Evolutionary conservation across 1,140 invertebrate species (phyloP).

Genomic region (Rhagoletis zephyria): DNA sequence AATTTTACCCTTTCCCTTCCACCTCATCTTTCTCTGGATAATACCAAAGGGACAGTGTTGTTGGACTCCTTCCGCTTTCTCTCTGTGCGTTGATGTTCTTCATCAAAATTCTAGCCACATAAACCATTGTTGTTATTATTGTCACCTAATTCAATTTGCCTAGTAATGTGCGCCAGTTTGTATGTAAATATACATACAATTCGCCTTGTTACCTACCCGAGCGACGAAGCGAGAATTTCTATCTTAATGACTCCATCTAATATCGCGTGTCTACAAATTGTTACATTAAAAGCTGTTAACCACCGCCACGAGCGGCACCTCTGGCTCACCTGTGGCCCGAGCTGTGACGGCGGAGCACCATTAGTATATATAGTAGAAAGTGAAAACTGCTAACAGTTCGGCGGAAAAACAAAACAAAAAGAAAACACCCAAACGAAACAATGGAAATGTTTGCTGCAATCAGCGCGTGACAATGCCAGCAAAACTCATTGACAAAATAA

Average conservation of each 20-base stretch:
- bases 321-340: background rate
- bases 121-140: constrained; percentile 7
- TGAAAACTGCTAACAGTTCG: constrained; percentile 9
- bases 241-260: constrained; percentile 44
- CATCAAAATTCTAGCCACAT: constrained; percentile 9
- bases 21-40: too few relatives aligned
- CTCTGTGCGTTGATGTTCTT: background rate
- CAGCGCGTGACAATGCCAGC: constrained; percentile 38
- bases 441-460: constrained; percentile 40
- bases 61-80: too few relatives aligned
- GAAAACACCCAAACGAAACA: background rate
- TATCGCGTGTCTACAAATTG: constrained; percentile 50
- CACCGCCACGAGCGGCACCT: background rate
- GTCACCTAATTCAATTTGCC: constrained; percentile 41
- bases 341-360: background rate
- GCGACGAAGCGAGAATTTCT: constrained; percentile 16
- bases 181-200: background rate
- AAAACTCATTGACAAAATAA: constrained; percentile 52
- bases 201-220: background rate
- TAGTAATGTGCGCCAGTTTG: background rate
- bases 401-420: background rate
- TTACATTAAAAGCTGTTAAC: constrained; percentile 20
- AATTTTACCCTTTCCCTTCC: too few relatives aligned
- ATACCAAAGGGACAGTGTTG: too few relatives aligned
- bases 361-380: constrained; percentile 23